Conservation (phyloP, 2,888 invertebrate species). For the Eumerus sabulonum region DNA sequence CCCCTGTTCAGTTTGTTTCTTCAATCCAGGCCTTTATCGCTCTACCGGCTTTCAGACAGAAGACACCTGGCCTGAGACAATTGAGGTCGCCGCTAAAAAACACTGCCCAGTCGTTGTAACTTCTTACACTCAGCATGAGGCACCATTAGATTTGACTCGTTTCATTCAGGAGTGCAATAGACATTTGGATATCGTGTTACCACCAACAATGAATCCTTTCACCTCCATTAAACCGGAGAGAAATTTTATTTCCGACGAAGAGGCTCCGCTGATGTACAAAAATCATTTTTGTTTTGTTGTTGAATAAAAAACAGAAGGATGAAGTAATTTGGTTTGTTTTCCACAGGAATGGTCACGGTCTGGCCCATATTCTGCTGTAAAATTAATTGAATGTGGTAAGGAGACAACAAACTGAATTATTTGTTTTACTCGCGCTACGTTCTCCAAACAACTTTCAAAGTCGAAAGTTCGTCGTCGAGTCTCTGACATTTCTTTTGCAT, state of each 20-base stretch:
- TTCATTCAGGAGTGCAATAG: conserved; percentile 80
- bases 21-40: conserved; percentile 87
- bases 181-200: conserved; percentile 80
- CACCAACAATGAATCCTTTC: conserved; percentile 83
- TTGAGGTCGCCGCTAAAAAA: conserved; percentile 81
- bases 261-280: conserved; percentile 85
- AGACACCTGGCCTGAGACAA: conserved; percentile 85
- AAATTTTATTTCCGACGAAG: conserved; percentile 87
- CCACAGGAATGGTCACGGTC: too few species aligned
- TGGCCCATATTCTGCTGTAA: too few species aligned
- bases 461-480: too few species aligned
- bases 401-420: too few species aligned
- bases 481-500: too few species aligned
- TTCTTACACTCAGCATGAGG: conserved; percentile 84
- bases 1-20: conserved; percentile 82
- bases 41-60: conserved; percentile 82
- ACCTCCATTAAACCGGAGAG: conserved; percentile 85
- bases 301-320: conserved; percentile 71
- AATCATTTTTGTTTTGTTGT: conserved; percentile 84
- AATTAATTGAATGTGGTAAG: too few species aligned
- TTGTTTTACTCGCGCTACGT: too few species aligned
- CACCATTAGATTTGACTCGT: conserved; percentile 82
- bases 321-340: too few species aligned
- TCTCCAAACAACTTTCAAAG: too few species aligned
- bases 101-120: conserved; percentile 83